A percentile compares a stretch with the other conserved stretches of the same genome.
phyloP scores from a whole-genome alignment of 2,113 vertebrate species.

The Loxodonta africana region DNA sequence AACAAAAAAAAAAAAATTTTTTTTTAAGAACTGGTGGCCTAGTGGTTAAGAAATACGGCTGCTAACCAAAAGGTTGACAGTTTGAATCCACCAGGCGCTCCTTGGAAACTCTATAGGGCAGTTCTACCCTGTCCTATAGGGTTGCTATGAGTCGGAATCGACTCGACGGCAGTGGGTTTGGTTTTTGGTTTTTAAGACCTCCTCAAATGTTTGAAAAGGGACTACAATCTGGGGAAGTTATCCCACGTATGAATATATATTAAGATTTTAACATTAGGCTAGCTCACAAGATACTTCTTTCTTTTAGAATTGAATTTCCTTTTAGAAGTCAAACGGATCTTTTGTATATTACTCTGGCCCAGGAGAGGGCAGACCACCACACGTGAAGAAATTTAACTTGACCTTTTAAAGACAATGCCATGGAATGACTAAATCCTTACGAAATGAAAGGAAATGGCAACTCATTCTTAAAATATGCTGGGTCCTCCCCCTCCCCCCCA shows the following conservation, averaged over 20 bases:
- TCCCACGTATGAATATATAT: neutral
- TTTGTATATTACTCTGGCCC: neutral
- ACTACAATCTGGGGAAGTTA: conserved; percentile 23
- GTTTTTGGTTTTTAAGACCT: neutral
- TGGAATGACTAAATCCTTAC: neutral
- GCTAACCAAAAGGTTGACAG: too few relatives aligned
- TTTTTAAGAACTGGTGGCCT: too few relatives aligned
- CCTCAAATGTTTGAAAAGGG: conserved; percentile 71
- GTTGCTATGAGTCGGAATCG: too few relatives aligned
- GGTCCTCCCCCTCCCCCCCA: neutral
- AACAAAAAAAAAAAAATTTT: neutral
- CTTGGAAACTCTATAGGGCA: too few relatives aligned
- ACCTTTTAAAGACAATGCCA: conserved; percentile 31
- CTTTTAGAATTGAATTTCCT: conserved; percentile 34
- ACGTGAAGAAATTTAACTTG: conserved; percentile 43
- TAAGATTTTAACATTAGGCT: conserved; percentile 6
- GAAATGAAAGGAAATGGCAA: conserved; percentile 38
- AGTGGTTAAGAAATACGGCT: too few relatives aligned
- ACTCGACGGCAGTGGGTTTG: too few relatives aligned
- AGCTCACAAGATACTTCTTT: neutral
- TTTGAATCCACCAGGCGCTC: too few relatives aligned
- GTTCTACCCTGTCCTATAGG: too few relatives aligned
- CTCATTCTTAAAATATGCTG: conserved; percentile 6
- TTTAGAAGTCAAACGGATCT: neutral
- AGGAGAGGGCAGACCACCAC: conserved; percentile 64